phyloP scores from a whole-genome alignment of 2,888 invertebrate species.

The Dicranocentrus wangi region DNA sequence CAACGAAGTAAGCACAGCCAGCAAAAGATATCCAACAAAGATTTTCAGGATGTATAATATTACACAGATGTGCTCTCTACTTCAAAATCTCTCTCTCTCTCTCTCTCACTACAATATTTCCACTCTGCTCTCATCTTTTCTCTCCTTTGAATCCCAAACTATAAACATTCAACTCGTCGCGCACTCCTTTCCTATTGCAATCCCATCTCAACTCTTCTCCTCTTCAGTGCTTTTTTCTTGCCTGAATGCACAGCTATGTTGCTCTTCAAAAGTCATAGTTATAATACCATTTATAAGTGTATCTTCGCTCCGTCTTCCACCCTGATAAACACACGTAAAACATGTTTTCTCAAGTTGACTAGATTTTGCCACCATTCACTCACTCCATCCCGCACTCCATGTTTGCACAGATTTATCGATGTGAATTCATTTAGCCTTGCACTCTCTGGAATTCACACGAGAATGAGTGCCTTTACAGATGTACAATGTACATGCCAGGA shows the following conservation, averaged over 20 bases:
- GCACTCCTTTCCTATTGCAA: conserved; percentile 27
- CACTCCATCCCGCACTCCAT: background rate
- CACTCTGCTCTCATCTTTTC: conserved; percentile 51
- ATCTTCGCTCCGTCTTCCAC: conserved; percentile 36
- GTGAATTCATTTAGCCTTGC: conserved; percentile 60
- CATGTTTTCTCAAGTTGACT: conserved; percentile 39
- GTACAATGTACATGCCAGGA: background rate
- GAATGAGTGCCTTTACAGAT: conserved; percentile 21
- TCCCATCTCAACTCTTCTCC: conserved; percentile 37
- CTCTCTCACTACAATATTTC: conserved; percentile 35
- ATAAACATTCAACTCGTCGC: conserved; percentile 51
- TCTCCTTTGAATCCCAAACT: conserved; percentile 48
- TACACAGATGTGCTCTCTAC: conserved; percentile 69
- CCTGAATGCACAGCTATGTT: conserved; percentile 32
- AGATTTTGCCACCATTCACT: conserved; percentile 15
- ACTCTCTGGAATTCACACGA: conserved; percentile 61
- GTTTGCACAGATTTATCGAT: conserved; percentile 61
- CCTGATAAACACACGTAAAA: conserved; percentile 42
- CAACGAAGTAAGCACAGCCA: background rate
- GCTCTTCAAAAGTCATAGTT: conserved; percentile 46
- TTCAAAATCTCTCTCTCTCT: conserved; percentile 47
- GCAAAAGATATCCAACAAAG: conserved; percentile 63
- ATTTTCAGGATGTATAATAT: conserved; percentile 67
- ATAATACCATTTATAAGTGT: background rate
- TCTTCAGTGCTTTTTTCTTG: conserved; percentile 31